These are phyloP conservation scores for Athalia circularis DNA, from an alignment of 2,888 invertebrate species.

Conservation along the genomic window DNA sequence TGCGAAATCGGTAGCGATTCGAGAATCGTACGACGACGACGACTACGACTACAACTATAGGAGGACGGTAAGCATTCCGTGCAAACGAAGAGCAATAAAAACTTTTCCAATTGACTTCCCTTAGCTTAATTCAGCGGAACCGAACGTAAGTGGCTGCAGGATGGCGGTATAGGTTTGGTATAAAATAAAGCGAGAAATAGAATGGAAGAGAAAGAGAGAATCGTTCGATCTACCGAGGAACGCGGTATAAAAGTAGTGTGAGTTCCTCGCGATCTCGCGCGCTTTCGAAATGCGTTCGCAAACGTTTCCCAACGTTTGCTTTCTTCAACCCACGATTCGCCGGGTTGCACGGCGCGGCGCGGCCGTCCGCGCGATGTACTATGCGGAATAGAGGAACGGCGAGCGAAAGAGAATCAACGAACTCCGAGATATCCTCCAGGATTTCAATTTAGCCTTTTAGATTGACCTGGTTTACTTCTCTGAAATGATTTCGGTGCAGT, in stretches of 20 bases:
- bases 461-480: conserved; percentile 55
- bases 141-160: conserved; percentile 55
- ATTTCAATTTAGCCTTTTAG: conserved; percentile 57
- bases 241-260: neutral
- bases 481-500: conserved; percentile 47
- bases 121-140: conserved; percentile 63
- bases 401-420: no score
- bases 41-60: no score
- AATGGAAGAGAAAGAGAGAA: neutral
- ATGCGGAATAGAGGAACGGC: no score
- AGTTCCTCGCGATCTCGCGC: neutral
- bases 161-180: conserved; percentile 4
- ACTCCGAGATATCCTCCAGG: conserved; percentile 26
- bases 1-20: no score
- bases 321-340: no score
- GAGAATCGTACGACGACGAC: no score
- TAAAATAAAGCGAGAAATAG: neutral
- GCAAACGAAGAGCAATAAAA: conserved; percentile 65
- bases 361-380: no score
- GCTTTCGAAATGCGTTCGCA: no score
- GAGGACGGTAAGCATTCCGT: conserved; percentile 58
- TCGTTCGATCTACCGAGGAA: no score
- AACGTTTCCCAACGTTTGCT: no score
- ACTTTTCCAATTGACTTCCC: conserved; percentile 69
- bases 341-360: no score